Percentiles rank a stretch among this genome's conserved stretches.
Evolutionary conservation across 2,113 vertebrate genomes (phyloP).

Genomic region (Alethe castanea): DNA sequence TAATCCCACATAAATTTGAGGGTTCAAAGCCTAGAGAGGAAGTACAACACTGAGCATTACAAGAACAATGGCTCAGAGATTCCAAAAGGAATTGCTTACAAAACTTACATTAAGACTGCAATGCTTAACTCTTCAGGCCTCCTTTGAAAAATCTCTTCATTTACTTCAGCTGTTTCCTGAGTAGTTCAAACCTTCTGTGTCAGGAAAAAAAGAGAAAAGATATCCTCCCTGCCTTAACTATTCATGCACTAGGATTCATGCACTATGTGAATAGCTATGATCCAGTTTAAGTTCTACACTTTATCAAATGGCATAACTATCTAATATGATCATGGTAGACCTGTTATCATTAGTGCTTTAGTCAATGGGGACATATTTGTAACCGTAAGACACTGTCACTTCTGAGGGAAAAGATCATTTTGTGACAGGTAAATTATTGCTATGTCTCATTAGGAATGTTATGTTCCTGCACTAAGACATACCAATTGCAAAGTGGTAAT

Average conservation of each 20-base stretch:
- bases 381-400: neutral
- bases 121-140: neutral
- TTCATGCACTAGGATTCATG: neutral
- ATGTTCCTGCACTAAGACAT: neutral
- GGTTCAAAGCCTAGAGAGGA: neutral
- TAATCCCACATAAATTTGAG: neutral
- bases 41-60: neutral
- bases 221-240: neutral
- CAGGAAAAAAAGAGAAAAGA: neutral
- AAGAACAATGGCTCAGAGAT: neutral
- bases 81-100: neutral
- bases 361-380: neutral
- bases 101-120: neutral
- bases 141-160: neutral
- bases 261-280: neutral
- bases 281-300: neutral
- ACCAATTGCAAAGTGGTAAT: conserved; percentile 25
- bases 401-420: neutral
- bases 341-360: neutral
- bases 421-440: conserved; percentile 43
- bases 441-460: conserved; percentile 18
- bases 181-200: neutral
- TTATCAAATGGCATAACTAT: neutral
- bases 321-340: neutral
- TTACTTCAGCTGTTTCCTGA: neutral